phyloP scores from a whole-genome alignment of 1,140 invertebrate genomes.

The Halictus rubicundus region DNA sequence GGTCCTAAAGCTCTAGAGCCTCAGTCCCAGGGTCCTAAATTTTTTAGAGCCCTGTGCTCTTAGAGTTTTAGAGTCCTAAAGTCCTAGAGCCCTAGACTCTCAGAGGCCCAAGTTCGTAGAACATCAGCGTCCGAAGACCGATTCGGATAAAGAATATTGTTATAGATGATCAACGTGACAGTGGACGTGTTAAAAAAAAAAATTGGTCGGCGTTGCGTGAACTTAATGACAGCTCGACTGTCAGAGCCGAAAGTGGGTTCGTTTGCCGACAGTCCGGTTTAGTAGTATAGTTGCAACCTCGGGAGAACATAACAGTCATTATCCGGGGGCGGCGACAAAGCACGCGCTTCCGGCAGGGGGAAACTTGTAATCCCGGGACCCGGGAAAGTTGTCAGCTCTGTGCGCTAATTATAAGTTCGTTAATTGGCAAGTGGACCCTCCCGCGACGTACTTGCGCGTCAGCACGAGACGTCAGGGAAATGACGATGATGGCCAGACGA shows the following conservation, averaged over 20 bases:
- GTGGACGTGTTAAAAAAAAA: background rate
- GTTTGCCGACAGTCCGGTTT: background rate
- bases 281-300: background rate
- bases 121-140: too few relatives aligned
- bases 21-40: too few relatives aligned
- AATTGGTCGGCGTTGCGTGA: background rate
- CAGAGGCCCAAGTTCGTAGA: too few relatives aligned
- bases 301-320: slow-evolving; percentile 50
- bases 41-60: too few relatives aligned
- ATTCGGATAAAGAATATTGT: too few relatives aligned
- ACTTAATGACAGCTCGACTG: background rate
- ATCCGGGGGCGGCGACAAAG: slow-evolving; percentile 53
- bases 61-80: too few relatives aligned
- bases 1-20: too few relatives aligned
- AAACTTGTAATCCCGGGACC: slow-evolving; percentile 53
- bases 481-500: slow-evolving; percentile 28
- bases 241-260: background rate
- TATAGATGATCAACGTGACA: too few relatives aligned
- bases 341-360: slow-evolving; percentile 50
- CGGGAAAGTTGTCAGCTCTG: slow-evolving; percentile 57
- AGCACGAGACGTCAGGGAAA: slow-evolving; percentile 2
- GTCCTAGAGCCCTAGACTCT: too few relatives aligned
- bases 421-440: slow-evolving; percentile 61
- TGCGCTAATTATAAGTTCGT: slow-evolving; percentile 65
- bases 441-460: slow-evolving; percentile 33